A percentile compares a stretch with the other conserved stretches of the same genome.
phyloP scores from a whole-genome alignment of 2,888 invertebrate genomes.

The Scrobipalpa costella region DNA sequence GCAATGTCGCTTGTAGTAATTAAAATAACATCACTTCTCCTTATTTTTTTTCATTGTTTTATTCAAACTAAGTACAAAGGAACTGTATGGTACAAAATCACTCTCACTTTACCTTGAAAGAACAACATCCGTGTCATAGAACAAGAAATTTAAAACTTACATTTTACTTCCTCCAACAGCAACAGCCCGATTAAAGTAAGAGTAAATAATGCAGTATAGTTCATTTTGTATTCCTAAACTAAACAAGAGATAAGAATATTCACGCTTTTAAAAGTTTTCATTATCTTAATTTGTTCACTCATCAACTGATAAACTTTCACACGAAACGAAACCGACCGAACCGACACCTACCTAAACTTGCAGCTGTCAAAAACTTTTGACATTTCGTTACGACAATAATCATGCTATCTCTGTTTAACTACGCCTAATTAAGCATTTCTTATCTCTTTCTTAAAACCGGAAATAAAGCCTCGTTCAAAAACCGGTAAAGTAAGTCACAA shows the following conservation, averaged over 20 bases:
- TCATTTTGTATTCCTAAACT: conserved; percentile 50
- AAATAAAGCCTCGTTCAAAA: conserved; percentile 8
- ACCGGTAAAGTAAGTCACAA: conserved; percentile 12
- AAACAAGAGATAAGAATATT: conserved; percentile 34
- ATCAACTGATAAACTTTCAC: conserved; percentile 13
- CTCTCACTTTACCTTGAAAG: conserved; percentile 78
- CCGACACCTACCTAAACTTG: background rate
- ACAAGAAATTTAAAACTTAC: conserved; percentile 56
- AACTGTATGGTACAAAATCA: conserved; percentile 33
- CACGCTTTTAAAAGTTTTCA: conserved; percentile 50
- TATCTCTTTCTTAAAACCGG: background rate
- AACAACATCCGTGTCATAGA: conserved; percentile 38
- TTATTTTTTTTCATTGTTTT: conserved; percentile 1
- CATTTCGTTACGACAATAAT: background rate
- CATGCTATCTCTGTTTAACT: background rate
- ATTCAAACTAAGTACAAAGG: conserved; percentile 6
- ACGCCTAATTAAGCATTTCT: background rate
- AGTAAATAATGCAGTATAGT: conserved; percentile 43
- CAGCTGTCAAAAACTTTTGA: conserved; percentile 18
- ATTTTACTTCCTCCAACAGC: conserved; percentile 51
- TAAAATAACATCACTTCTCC: background rate
- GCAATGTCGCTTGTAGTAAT: background rate
- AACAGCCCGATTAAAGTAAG: conserved; percentile 46
- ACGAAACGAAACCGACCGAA: background rate
- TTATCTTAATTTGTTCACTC: conserved; percentile 33